Evolutionary conservation across 2,113 vertebrate genomes (phyloP).

Genomic region (Pseudolaguvia tuberculata): DNA sequence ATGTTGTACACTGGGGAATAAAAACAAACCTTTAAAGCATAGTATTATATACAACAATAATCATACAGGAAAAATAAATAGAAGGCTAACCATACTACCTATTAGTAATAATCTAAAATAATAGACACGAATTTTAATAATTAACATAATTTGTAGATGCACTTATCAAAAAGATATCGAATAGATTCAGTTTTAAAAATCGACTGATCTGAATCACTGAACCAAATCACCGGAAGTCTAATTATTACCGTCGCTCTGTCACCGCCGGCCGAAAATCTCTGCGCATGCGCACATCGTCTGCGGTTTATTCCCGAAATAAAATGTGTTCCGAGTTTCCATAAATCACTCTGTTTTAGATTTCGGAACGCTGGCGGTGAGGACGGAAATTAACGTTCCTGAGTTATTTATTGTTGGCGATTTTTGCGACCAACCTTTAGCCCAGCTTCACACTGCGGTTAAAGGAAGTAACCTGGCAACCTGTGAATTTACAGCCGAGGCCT

Average conservation of each 20-base stretch:
- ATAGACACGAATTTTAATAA: neutral
- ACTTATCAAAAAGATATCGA: neutral
- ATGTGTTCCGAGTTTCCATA: neutral
- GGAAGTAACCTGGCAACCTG: neutral
- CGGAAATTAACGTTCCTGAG: neutral
- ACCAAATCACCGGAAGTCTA: neutral
- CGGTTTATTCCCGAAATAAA: too few species aligned
- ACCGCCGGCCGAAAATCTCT: neutral
- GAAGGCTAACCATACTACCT: too few species aligned
- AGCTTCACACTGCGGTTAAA: neutral
- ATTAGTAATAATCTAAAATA: too few species aligned
- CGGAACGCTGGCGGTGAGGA: neutral
- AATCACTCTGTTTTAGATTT: neutral
- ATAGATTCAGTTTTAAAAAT: neutral
- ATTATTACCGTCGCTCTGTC: neutral
- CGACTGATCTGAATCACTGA: neutral
- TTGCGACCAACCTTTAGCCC: neutral
- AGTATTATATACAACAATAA: too few species aligned
- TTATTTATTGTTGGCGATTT: neutral
- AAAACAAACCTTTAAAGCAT: too few species aligned
- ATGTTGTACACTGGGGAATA: too few species aligned
- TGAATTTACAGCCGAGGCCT: conserved; percentile 6
- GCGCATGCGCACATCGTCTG: conserved; percentile 3
- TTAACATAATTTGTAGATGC: neutral
- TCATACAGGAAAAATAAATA: too few species aligned